Evolutionary conservation across 1,140 invertebrate species (phyloP), one percentile per base, ranked within the genome.

Genomic region (Druon quercuslanigerum): DNA sequence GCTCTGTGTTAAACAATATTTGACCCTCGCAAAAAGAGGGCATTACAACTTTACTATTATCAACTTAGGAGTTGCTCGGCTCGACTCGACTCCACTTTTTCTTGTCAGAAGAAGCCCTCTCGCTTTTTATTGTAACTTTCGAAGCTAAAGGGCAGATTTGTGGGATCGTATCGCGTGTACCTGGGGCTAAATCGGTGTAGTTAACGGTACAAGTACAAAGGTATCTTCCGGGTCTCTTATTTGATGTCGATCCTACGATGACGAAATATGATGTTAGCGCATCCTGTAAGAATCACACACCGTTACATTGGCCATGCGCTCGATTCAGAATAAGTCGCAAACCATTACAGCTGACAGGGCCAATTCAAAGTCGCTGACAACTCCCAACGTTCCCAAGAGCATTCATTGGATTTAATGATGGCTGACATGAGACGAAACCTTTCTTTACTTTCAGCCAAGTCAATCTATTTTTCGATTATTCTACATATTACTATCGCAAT

Each of bases 311-410:
- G 57, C 33, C 20, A 25, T 66, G 25, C 40, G 60, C 33, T 66
- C 40, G 20, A 66, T 66, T 66, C 25, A 66, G 25, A 66, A 66
- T 66, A 66, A 16, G 12, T 40, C 40, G 60, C 60, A 66, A 60
- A 66, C 52, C 17, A 66, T 33, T 40, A 33, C 33, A 33, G 25
- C 57, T 66, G 60, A 66, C 60, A 66, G 33, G 60, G 9, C 13
- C 60, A 66, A 66, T 66, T 66, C 60, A 66, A 66, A 66, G 25
- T 66, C 60, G 60, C 60, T 66, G 60, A 66, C 60, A 66, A 66
- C 57, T 66, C 33, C 40, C 60, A 66, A 40, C 33, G 40, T 66
- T 66, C 60, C 60, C 60, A 66, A 66, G 33, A 33, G 25, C 60
- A 66, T 66, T 66, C 60, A 66, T 66, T 66, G 33, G 40, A 66